Percentiles rank a stretch among this genome's conserved stretches.
These are phyloP conservation scores for Caranx melampygus DNA, from an alignment of 2,113 vertebrate genomes.

Conservation along the genomic window DNA sequence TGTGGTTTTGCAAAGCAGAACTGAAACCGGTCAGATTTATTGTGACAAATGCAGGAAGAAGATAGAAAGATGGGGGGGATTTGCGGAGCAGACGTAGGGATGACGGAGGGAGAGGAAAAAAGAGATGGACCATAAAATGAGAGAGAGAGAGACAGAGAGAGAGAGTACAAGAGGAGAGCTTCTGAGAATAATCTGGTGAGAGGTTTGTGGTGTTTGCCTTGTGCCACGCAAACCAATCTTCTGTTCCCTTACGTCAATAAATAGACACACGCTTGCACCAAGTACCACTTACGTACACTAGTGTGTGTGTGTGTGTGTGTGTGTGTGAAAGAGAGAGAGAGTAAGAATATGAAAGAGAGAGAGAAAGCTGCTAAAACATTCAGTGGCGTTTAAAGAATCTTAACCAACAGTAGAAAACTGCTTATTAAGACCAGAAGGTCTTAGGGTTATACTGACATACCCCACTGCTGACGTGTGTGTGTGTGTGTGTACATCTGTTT, in stretches of 20 bases:
- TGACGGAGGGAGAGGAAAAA: constrained; percentile 16
- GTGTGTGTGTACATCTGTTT: constrained; percentile 40
- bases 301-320: constrained; percentile 1
- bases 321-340: background rate
- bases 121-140: constrained; percentile 8
- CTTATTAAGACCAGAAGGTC: constrained; percentile 69
- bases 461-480: constrained; percentile 43
- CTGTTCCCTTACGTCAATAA: constrained; percentile 63
- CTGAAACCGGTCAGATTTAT: constrained; percentile 50
- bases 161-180: constrained; percentile 23
- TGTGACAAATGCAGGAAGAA: constrained; percentile 52
- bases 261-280: background rate
- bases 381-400: constrained; percentile 53
- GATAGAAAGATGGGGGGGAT: constrained; percentile 32
- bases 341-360: no score
- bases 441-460: constrained; percentile 52
- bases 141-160: constrained; percentile 29
- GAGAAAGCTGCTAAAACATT: constrained; percentile 48
- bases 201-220: constrained; percentile 55
- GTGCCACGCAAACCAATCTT: constrained; percentile 47
- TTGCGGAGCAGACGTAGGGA: background rate
- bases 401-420: constrained; percentile 56
- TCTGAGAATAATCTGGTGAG: constrained; percentile 52
- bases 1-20: constrained; percentile 54
- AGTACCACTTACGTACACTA: background rate